Percentiles rank a stretch among this genome's conserved stretches.
Conservation (phyloP, 2,888 invertebrate species). For the Meliscaeva auricollis region DNA sequence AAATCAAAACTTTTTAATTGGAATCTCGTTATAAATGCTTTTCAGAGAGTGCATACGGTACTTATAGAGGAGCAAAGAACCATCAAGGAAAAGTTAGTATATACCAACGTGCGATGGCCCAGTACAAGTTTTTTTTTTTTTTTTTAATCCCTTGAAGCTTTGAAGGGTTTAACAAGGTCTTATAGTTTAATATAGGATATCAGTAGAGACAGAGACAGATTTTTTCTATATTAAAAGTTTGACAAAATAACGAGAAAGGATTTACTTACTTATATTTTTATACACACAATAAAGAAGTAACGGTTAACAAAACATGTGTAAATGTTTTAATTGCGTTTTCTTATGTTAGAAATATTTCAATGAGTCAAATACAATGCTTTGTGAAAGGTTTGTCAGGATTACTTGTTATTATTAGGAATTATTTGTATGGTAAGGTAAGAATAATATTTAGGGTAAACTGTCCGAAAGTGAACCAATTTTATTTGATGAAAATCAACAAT, state of each 20-base stretch:
- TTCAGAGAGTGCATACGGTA: slow-evolving; percentile 60
- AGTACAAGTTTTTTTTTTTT: slow-evolving; percentile 51
- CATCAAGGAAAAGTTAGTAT: slow-evolving; percentile 28
- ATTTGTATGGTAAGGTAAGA: too few species aligned
- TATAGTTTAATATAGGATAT: slow-evolving; percentile 13
- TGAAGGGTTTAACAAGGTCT: slow-evolving; percentile 27
- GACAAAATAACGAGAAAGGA: slow-evolving; percentile 27
- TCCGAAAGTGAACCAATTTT: too few species aligned
- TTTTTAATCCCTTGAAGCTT: neutral
- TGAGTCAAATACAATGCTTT: too few species aligned
- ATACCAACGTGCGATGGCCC: slow-evolving; percentile 4
- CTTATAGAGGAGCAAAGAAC: slow-evolving; percentile 11
- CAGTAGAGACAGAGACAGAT: slow-evolving; percentile 37
- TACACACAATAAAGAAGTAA: too few species aligned
- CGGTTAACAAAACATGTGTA: too few species aligned
- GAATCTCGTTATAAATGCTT: slow-evolving; percentile 74
- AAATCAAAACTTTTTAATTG: slow-evolving; percentile 76
- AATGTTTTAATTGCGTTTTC: too few species aligned
- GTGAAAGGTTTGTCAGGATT: too few species aligned
- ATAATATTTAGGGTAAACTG: too few species aligned
- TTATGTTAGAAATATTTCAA: too few species aligned
- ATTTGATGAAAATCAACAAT: too few species aligned
- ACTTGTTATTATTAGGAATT: too few species aligned
- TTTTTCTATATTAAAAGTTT: slow-evolving; percentile 17
- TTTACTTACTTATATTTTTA: neutral